A percentile compares a stretch with the other conserved stretches of the same genome.
phyloP scores from a whole-genome alignment of 2,888 invertebrate genomes.

The Latrodectus elegans region DNA sequence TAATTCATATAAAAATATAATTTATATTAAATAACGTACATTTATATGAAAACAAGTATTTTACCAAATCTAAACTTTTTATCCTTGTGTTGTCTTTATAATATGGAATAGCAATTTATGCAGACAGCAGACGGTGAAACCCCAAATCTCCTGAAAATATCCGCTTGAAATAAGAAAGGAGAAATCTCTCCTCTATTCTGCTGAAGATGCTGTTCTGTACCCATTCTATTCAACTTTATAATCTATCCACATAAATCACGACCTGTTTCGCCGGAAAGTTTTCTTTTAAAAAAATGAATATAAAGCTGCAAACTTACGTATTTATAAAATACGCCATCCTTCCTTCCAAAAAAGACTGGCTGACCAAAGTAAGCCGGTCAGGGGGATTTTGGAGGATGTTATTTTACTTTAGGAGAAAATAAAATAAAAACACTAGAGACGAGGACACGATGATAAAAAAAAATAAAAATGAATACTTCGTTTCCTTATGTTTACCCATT shows the following conservation, averaged over 20 bases:
- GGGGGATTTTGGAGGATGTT: slow-evolving; percentile 27
- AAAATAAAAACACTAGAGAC: background rate
- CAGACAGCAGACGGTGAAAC: too few species aligned
- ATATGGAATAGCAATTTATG: too few species aligned
- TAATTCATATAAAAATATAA: too few species aligned
- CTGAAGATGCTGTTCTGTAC: too few species aligned
- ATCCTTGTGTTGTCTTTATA: too few species aligned
- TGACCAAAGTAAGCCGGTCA: slow-evolving; percentile 23
- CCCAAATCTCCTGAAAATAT: too few species aligned
- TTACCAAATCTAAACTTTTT: too few species aligned
- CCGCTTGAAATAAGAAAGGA: too few species aligned
- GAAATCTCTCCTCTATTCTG: too few species aligned
- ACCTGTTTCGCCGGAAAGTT: background rate
- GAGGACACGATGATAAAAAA: background rate
- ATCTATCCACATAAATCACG: background rate
- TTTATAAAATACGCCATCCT: slow-evolving; percentile 36
- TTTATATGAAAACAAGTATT: too few species aligned
- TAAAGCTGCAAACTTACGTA: slow-evolving; percentile 26
- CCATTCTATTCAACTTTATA: background rate
- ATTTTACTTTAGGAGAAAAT: background rate
- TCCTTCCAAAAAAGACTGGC: slow-evolving; percentile 26
- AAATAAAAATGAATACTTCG: slow-evolving; percentile 12
- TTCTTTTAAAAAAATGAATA: slow-evolving; percentile 13
- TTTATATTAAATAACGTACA: too few species aligned
- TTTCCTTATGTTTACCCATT: slow-evolving; percentile 28